A percentile compares a stretch with the other conserved stretches of the same genome.
Conservation (phyloP, 2,113 vertebrate species). For the Platysternon megacephalum region DNA sequence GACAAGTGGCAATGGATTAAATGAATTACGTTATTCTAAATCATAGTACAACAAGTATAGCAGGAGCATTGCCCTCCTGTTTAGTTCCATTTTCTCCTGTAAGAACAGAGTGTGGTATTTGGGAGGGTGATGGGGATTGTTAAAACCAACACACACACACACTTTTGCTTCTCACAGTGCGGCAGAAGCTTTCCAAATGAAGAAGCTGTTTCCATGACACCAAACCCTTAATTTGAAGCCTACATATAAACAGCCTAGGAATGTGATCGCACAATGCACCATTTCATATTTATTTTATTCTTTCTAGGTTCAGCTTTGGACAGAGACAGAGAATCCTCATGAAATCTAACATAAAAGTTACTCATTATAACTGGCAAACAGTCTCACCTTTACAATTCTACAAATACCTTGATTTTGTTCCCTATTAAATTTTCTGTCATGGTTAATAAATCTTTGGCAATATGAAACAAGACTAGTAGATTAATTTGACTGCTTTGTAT, state of each 20-base stretch:
- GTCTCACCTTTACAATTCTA: slow-evolving; percentile 25
- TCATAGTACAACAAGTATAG: background rate
- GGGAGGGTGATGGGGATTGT: slow-evolving; percentile 18
- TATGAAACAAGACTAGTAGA: slow-evolving; percentile 47
- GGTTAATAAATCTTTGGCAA: slow-evolving; percentile 58
- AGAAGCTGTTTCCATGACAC: slow-evolving; percentile 84
- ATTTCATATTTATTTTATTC: slow-evolving; percentile 65
- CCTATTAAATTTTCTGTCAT: slow-evolving; percentile 60
- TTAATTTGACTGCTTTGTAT: slow-evolving; percentile 47
- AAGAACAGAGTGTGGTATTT: slow-evolving; percentile 14
- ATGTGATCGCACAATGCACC: slow-evolving; percentile 64
- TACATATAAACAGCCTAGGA: slow-evolving; percentile 72
- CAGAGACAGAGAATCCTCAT: background rate
- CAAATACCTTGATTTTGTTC: slow-evolving; percentile 61
- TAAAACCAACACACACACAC: background rate
- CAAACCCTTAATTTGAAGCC: slow-evolving; percentile 80
- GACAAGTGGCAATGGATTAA: background rate
- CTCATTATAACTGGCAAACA: slow-evolving; percentile 19
- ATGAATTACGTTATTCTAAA: background rate
- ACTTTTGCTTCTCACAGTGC: slow-evolving; percentile 55
- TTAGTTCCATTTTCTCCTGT: slow-evolving; percentile 27
- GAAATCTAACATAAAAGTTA: slow-evolving; percentile 35
- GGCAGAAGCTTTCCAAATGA: slow-evolving; percentile 80
- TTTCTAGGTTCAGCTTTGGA: slow-evolving; percentile 36
- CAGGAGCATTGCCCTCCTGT: background rate